Percentiles rank a stretch among this genome's conserved stretches.
Conservation (phyloP, 1,140 invertebrate species). For the Adoxophyes honmai region DNA sequence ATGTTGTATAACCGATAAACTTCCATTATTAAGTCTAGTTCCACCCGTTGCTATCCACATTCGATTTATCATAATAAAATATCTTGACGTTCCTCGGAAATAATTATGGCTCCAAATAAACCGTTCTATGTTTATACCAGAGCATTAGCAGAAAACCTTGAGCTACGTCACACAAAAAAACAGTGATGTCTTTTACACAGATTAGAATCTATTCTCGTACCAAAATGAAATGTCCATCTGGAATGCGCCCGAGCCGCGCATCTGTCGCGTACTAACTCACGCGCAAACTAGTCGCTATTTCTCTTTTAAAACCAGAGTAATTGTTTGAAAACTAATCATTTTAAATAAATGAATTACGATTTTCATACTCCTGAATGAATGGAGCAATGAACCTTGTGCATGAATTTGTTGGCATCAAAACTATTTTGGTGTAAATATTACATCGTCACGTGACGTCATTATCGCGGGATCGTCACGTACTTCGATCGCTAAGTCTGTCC, state of each 20-base stretch:
- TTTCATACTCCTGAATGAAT: slow-evolving; percentile 7
- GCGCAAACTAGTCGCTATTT: slow-evolving; percentile 18
- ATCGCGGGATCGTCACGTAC: slow-evolving; percentile 1
- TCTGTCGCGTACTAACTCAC: slow-evolving; percentile 59
- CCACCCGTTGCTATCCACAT: no score
- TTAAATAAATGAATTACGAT: not conserved
- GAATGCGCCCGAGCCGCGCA: slow-evolving; percentile 43
- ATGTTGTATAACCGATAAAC: no score
- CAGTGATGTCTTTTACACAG: slow-evolving; percentile 27
- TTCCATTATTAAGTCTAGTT: no score
- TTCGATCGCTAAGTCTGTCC: not conserved
- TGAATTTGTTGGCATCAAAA: slow-evolving; percentile 14
- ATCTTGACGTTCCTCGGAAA: not conserved
- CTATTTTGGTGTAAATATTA: slow-evolving; percentile 11
- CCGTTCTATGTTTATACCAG: slow-evolving; percentile 6
- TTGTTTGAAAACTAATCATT: not conserved
- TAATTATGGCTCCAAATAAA: slow-evolving; percentile 17
- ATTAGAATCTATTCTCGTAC: slow-evolving; percentile 38
- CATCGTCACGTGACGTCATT: slow-evolving; percentile 2
- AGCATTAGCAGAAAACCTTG: slow-evolving; percentile 11
- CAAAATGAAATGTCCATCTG: slow-evolving; percentile 24
- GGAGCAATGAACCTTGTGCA: slow-evolving; percentile 6
- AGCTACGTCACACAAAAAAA: slow-evolving; percentile 18
- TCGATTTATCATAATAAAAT: no score
- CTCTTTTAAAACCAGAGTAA: slow-evolving; percentile 1